phyloP scores from a whole-genome alignment of 1,140 invertebrate genomes.

The Euura saliciscinereae region DNA sequence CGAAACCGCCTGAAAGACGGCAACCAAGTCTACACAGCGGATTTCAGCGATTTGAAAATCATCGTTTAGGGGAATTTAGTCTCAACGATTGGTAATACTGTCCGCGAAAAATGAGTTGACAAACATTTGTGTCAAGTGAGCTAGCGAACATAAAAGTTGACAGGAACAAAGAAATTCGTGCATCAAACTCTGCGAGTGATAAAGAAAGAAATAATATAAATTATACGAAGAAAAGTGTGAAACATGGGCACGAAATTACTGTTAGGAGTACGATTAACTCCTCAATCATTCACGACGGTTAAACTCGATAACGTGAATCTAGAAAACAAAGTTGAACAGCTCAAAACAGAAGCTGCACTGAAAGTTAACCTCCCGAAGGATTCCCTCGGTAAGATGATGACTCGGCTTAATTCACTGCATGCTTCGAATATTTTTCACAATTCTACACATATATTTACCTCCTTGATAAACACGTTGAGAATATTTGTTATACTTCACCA shows the following conservation, averaged over 20 bases:
- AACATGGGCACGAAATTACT: slow-evolving; percentile 33
- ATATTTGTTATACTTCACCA: slow-evolving; percentile 28
- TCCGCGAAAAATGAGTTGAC: too few relatives aligned
- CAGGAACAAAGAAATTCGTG: too few relatives aligned
- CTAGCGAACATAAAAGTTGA: too few relatives aligned
- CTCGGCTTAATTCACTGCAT: neutral
- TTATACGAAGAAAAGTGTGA: neutral
- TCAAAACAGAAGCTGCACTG: slow-evolving; percentile 55
- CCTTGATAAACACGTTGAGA: slow-evolving; percentile 5
- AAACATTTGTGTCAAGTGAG: too few relatives aligned
- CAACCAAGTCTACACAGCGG: too few relatives aligned
- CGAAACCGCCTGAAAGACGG: too few relatives aligned
- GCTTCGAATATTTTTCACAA: slow-evolving; percentile 10
- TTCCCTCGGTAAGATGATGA: slow-evolving; percentile 52
- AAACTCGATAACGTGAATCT: slow-evolving; percentile 60
- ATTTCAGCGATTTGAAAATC: too few relatives aligned
- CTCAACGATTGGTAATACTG: too few relatives aligned
- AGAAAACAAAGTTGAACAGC: slow-evolving; percentile 57
- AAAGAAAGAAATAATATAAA: neutral
- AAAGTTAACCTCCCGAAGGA: slow-evolving; percentile 55
- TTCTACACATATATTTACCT: slow-evolving; percentile 13
- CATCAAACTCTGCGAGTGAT: too few relatives aligned
- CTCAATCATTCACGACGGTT: slow-evolving; percentile 49
- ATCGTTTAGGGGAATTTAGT: too few relatives aligned
- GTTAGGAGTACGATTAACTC: slow-evolving; percentile 47